Conservation (phyloP, 2,797 vertebrate species). For the Sarcophilus harrisii region DNA sequence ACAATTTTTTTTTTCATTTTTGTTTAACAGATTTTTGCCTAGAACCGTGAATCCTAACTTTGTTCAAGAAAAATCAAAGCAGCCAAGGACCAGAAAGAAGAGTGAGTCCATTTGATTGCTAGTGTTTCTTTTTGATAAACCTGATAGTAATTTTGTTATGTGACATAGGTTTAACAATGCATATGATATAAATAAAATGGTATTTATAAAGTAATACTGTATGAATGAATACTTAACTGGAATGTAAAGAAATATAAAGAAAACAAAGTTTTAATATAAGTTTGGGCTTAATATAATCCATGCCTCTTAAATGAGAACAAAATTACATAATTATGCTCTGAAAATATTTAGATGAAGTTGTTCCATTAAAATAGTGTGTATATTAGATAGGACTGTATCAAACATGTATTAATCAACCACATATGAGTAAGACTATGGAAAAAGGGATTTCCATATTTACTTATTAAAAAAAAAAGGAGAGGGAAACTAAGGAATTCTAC, state of each 20-base stretch:
- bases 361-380: background rate
- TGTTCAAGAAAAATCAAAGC: constrained; percentile 6
- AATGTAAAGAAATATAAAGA: background rate
- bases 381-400: background rate
- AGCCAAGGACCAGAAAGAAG: constrained; percentile 55
- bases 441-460: background rate
- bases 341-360: background rate
- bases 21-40: constrained; percentile 60
- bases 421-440: background rate
- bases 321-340: background rate
- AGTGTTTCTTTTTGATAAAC: background rate
- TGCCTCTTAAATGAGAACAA: background rate
- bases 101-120: constrained; percentile 56
- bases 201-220: background rate
- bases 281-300: background rate
- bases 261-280: background rate
- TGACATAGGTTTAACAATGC: background rate
- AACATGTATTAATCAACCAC: background rate
- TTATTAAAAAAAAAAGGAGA: background rate
- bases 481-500: background rate
- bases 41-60: constrained; percentile 53
- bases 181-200: background rate
- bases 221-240: background rate
- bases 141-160: background rate
- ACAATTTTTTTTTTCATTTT: constrained; percentile 61